phyloP scores from a whole-genome alignment of 2,797 vertebrate genomes.

The Myioborus melanocephalus region DNA sequence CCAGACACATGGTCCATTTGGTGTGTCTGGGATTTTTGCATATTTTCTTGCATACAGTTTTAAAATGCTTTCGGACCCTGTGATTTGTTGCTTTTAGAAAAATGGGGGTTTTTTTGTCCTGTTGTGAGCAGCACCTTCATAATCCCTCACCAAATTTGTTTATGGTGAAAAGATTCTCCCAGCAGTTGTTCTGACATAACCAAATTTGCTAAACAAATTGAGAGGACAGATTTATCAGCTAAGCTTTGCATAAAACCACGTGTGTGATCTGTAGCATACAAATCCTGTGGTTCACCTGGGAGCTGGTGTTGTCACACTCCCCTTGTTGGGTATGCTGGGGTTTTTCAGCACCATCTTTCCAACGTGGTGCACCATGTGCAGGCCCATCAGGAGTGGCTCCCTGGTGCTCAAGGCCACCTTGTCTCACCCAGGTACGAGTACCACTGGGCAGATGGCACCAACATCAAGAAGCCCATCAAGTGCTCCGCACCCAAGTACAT shows the following conservation, averaged over 20 bases:
- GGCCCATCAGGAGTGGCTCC: neutral
- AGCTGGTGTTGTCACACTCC: neutral
- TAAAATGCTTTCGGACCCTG: neutral
- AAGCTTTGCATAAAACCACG: neutral
- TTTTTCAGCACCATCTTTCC: neutral
- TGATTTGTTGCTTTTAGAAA: neutral
- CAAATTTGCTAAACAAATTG: neutral
- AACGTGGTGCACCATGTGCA: neutral
- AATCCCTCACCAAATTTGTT: neutral
- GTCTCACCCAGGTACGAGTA: slow-evolving; percentile 88
- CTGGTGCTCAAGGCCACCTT: neutral
- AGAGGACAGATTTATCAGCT: neutral
- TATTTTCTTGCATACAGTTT: neutral
- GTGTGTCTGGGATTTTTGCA: neutral
- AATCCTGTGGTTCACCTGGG: neutral
- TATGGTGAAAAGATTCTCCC: neutral
- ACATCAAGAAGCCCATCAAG: slow-evolving; percentile 98
- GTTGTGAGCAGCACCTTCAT: rapidly evolving
- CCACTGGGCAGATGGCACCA: slow-evolving; percentile 99
- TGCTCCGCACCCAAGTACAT: slow-evolving; percentile 98
- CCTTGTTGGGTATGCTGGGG: rapidly evolving
- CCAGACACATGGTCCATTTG: neutral
- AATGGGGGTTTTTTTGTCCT: rapidly evolving
- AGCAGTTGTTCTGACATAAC: neutral
- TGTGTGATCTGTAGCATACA: neutral